Base-by-base conservation (phyloP, 2,113 vertebrate genomes). In the Melanostigma gelatinosum region DNA sequence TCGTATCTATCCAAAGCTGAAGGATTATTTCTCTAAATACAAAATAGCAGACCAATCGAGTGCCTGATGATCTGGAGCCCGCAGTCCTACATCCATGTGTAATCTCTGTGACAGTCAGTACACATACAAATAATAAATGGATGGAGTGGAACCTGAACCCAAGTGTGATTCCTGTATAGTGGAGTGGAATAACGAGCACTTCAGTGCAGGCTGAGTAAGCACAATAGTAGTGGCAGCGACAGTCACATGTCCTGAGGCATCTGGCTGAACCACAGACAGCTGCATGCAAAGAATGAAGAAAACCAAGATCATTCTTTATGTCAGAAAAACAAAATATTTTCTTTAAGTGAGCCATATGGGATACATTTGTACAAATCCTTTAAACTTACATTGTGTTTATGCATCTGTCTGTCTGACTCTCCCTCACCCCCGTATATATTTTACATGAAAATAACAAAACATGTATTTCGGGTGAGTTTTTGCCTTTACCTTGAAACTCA, bases 401-500 rank as follows among this genome's bases (percentile, higher is more conserved):
- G 20, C 9, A 52, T 34, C 68, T 22, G 27, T 57, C 29, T 36
- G 16, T 27, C 32, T 60, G 4, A 18, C 8, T 55, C 36, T 46
- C 6, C 29, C 7, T 74, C 34, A 15, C 32, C 2, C 6, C 5
- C 50, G 6, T 13, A 34, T 58, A 54, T 60, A 50, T 73, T 48
- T 52, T 20, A 15, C 22, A 40, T 73, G 6, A 82, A 80, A 69
- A 75, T 72, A 40, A 70, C 6, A 62, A 85, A 73, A 40, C 16
- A 24, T 27, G n/a, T 54, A 46, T 77, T 82, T 62, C 34, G 52
- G 3, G 38, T 12, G 1, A 44, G 18, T 16, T 73, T 52, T 65
- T 83, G 42, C 55, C n/a, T 74, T 89, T 93, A 92, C 92, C 91
- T 91, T 85, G n/a, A 72, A 84, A 82, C 11, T 70, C 55, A 77